Evolutionary conservation across 1,140 invertebrate species (phyloP), one percentile per base, ranked within the genome.

Genomic region (Mactra quadrangularis): DNA sequence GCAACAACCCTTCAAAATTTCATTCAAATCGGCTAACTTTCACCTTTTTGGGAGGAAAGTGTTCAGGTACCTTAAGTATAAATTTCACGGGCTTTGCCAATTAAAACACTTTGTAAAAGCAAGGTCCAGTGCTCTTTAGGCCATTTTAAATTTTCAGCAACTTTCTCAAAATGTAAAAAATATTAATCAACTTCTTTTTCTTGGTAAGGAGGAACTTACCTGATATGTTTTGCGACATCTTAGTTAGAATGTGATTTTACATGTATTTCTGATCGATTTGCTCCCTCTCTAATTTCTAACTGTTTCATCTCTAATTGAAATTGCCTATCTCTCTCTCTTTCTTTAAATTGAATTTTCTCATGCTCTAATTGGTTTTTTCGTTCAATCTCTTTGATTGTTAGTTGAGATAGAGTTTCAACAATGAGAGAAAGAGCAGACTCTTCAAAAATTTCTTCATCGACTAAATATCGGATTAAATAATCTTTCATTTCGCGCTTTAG

Each of bases 171-270:
- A 50, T 84, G 77, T 55, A 60, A 17, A 72, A 86, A 87, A 78
- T 83, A 87, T 64, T 86, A 84, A 52, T 87, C 81, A 71, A 82
- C 75, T 52, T 85, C 85, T 60, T 78, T 82, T 53, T 86, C 71
- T 41, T 72, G 59, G 38, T 85, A 86, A 19, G 55, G 47, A 50
- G 77, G 77, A 45, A 86, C 59, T 33, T 82, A 55, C 35, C 83
- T 79, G 53, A 86, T 75, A 70, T 84, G 17, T 59, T 79, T 78
- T 57, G 53, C 62, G n/a, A 71, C 66, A 79, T 74, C 75, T 7
- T n/a, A n/a, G n/a, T n/a, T n/a, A 83, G 66, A 79, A 15, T 47
- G 19, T 62, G 55, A 68, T 17, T 11, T 66, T 17, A 17, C 9
- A 35, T n/a, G 45, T 62, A 35, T 25, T 75, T 59, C 45, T 38